Conservation (phyloP, 92 coral and sea anemone genomes). For the Paramuricea clavata region DNA sequence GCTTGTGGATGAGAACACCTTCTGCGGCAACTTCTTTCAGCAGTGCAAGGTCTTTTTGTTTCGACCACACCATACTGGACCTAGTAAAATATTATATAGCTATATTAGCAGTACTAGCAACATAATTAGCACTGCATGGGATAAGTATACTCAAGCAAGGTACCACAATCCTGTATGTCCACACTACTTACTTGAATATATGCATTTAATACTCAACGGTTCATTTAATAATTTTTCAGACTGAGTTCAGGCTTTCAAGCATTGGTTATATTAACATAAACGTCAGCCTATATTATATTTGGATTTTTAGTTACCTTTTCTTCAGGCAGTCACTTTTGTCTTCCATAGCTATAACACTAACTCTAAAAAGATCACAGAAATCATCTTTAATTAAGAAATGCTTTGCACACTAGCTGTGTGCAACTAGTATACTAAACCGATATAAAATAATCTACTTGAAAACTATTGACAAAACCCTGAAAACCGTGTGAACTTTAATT, state of each 20-base stretch:
- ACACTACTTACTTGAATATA: no score
- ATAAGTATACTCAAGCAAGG: not conserved
- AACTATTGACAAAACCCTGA: no score
- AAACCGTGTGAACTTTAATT: no score
- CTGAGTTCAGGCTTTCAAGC: not conserved
- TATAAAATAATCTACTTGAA: no score
- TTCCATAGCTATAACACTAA: not conserved
- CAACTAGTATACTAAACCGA: no score
- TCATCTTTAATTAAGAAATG: no score
- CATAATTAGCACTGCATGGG: not conserved
- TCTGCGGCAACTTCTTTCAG: slow-evolving; percentile 68
- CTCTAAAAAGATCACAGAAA: not conserved
- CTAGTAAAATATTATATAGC: not conserved
- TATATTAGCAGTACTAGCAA: not conserved
- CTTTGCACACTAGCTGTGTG: no score
- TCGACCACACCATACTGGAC: slow-evolving; percentile 68
- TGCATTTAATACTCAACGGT: no score
- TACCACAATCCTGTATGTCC: not conserved
- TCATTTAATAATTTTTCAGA: not conserved
- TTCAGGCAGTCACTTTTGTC: not conserved
- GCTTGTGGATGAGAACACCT: slow-evolving; percentile 63
- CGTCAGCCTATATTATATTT: not conserved
- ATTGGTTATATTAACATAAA: not conserved
- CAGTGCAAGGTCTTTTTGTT: slow-evolving; percentile 59
- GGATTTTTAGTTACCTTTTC: not conserved